phyloP scores from a whole-genome alignment of 1,140 invertebrate species.

The Ceratina japonica region DNA sequence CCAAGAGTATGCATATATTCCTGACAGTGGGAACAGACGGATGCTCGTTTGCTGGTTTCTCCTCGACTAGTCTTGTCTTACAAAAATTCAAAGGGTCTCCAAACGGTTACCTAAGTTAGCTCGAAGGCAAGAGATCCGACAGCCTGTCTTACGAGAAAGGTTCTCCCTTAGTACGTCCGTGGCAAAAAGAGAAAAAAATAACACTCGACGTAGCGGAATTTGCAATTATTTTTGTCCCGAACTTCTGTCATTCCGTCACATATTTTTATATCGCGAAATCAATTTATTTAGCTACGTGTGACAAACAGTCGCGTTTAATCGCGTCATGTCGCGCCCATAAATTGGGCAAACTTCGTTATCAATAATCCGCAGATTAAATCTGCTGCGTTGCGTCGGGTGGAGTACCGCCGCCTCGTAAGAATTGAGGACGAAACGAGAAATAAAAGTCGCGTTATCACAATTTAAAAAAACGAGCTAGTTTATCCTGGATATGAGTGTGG shows the following conservation, averaged over 20 bases:
- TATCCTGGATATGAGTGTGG: neutral
- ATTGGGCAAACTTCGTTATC: slow-evolving; percentile 39
- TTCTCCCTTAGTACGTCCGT: too few relatives aligned
- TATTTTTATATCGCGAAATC: neutral
- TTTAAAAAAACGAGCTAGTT: neutral
- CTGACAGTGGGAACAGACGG: neutral
- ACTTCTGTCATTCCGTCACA: neutral
- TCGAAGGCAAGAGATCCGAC: too few relatives aligned
- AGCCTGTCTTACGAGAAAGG: too few relatives aligned
- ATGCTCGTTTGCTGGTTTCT: neutral
- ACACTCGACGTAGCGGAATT: too few relatives aligned
- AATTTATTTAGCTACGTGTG: neutral
- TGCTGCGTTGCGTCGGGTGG: neutral
- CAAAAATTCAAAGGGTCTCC: too few relatives aligned
- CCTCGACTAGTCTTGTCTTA: neutral
- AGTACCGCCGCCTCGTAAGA: neutral
- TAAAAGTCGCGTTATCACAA: neutral
- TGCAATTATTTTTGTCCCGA: too few relatives aligned
- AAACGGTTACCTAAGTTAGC: too few relatives aligned
- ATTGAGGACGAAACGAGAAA: neutral
- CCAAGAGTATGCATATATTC: neutral
- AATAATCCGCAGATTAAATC: slow-evolving; percentile 33
- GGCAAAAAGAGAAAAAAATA: too few relatives aligned
- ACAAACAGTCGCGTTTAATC: slow-evolving; percentile 33
- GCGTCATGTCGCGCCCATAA: slow-evolving; percentile 21